Conservation (phyloP, 2,113 vertebrate genomes). For the Indicator indicator region DNA sequence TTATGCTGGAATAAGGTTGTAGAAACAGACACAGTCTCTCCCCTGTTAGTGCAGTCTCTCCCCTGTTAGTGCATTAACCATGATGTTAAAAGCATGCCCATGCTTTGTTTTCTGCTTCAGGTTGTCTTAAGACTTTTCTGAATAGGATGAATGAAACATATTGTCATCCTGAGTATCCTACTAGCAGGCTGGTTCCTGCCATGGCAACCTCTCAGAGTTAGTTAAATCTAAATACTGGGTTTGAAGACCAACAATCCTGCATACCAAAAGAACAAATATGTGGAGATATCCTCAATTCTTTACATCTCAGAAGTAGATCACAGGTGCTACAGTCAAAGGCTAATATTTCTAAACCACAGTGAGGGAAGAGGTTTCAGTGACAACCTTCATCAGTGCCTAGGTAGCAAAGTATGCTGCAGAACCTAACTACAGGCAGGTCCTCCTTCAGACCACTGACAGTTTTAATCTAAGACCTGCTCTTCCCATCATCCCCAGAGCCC, state of each 20-base stretch:
- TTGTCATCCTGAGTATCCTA: background rate
- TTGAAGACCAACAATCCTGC: background rate
- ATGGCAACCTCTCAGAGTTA: background rate
- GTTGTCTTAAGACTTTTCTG: background rate
- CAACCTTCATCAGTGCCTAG: background rate
- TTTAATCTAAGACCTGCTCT: background rate
- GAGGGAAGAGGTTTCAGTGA: background rate
- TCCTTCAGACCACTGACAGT: background rate
- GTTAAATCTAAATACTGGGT: background rate
- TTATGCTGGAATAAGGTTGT: background rate
- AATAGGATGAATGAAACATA: background rate
- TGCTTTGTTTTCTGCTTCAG: background rate
- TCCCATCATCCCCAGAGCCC: background rate
- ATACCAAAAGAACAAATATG: background rate
- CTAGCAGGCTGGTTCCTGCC: background rate
- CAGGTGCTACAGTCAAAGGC: background rate
- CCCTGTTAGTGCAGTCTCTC: background rate
- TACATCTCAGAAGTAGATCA: background rate
- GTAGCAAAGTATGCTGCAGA: background rate
- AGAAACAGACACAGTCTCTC: background rate
- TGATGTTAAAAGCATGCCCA: rapidly evolving
- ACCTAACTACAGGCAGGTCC: background rate
- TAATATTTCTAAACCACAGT: background rate
- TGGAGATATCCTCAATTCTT: background rate
- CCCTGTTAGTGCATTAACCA: background rate